A percentile compares a stretch with the other conserved stretches of the same genome.
Conservation (phyloP, 2,797 vertebrate species). For the Acanthurus leucopareius region DNA sequence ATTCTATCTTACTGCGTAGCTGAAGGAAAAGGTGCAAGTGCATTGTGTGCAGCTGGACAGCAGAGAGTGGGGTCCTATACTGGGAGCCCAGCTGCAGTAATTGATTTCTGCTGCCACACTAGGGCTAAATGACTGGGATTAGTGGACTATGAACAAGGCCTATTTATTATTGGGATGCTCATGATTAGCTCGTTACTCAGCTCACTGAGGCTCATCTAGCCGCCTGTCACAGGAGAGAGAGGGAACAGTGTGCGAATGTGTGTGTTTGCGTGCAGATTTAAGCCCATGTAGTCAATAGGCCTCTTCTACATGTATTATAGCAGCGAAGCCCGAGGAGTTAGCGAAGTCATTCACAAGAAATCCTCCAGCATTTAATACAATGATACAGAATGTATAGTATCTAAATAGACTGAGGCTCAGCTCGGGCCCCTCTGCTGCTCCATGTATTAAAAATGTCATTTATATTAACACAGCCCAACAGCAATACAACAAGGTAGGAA, state of each 20-base stretch:
- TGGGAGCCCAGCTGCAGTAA: conserved; percentile 72
- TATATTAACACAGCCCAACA: conserved; percentile 47
- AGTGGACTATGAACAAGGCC: conserved; percentile 79
- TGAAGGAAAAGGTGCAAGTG: conserved; percentile 21
- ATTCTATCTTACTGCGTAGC: neutral
- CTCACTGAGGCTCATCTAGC: conserved; percentile 70
- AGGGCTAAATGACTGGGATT: conserved; percentile 73
- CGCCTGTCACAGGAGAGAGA: conserved; percentile 44
- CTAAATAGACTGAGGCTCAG: conserved; percentile 37
- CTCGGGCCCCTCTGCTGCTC: conserved; percentile 3
- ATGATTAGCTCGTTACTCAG: conserved; percentile 81
- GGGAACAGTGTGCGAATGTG: conserved; percentile 7
- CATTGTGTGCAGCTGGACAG: conserved; percentile 42
- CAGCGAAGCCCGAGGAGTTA: conserved; percentile 22
- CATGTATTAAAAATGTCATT: conserved; percentile 44
- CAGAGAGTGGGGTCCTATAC: conserved; percentile 30
- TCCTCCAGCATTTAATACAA: conserved; percentile 38
- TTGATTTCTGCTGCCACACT: conserved; percentile 76
- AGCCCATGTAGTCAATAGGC: conserved; percentile 45
- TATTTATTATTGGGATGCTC: conserved; percentile 79
- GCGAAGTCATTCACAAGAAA: conserved; percentile 38
- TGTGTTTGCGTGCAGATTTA: conserved; percentile 51
- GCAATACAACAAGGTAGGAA: conserved; percentile 35
- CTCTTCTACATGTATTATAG: conserved; percentile 35
- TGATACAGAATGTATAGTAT: conserved; percentile 29